Evolutionary conservation across 2,113 vertebrate genomes (phyloP), one percentile per base, ranked within the genome.

Genomic region (Oxyruncus cristatus): DNA sequence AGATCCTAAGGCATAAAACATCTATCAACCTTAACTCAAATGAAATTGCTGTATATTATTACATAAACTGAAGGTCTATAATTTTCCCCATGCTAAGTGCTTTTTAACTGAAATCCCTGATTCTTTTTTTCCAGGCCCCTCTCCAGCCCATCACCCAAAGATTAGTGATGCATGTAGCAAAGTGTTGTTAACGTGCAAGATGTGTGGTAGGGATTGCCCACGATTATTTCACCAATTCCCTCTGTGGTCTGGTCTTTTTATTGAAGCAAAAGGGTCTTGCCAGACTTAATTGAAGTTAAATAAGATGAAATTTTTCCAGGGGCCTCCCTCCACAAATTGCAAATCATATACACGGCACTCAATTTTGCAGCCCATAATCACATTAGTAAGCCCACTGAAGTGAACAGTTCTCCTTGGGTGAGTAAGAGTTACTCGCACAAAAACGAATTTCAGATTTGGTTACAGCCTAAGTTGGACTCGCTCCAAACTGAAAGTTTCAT

Each of bases 301-400:
- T 61, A 90, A 61, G 76, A 90, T 56, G n/a, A 90, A 65, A 39
- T 27, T 72, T 92, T 92, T 93, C 55, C 56, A 72, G 58, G 27
- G 32, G 14, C 18, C 44, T 73, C 26, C 32, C 14, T 94, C 72
- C 44, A 65, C 80, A 88, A 86, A 89, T 78, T 85, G 42, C 44
- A 94, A 56, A 62, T 91, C 73, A 50, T 53, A 88, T 53, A 82
- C 41, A 89, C 44, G 81, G 81, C 73, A 74, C 28, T 81, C 56
- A 70, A 4, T 89, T 95, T 85, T 87, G 83, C 70, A 94, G 80
- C 76, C 80, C 82, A 85, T 94, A 96, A 96, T 92, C 93, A 76
- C 92, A 93, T 93, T 89, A 89, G 47, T 46, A 87, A 74, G 65
- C 53, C 74, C 92, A 95, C 87, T 81, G 68, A 86, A 83, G 44